Percentiles rank a stretch among this genome's conserved stretches.
Conservation (phyloP, 2,113 vertebrate species). For the Burhinus bistriatus region DNA sequence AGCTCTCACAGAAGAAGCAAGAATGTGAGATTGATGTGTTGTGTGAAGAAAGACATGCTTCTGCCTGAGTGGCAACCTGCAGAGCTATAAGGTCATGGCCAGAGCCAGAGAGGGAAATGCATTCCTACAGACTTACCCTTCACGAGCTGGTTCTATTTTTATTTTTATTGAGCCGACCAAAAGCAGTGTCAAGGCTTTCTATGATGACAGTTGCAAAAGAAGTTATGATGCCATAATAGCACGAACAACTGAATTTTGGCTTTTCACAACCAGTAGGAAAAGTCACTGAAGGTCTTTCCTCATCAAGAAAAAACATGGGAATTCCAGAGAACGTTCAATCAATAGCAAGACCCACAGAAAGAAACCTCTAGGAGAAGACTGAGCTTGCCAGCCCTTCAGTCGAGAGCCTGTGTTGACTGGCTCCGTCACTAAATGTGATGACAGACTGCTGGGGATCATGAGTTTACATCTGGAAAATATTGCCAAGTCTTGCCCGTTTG, state of each 20-base stretch:
- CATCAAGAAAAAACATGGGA: background rate
- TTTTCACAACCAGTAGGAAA: background rate
- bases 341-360: background rate
- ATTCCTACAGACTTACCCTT: background rate
- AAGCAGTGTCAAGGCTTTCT: background rate
- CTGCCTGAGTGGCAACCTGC: background rate
- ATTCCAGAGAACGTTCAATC: background rate
- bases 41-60: background rate
- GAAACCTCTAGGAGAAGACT: background rate
- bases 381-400: background rate
- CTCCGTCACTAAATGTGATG: background rate
- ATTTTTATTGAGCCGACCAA: background rate
- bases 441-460: background rate
- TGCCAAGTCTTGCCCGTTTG: background rate
- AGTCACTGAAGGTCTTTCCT: background rate
- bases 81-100: background rate
- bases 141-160: background rate
- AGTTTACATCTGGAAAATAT: background rate
- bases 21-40: background rate
- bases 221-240: background rate
- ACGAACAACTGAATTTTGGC: background rate
- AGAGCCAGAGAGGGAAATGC: background rate
- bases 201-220: background rate
- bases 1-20: background rate
- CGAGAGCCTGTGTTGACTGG: background rate